Evolutionary conservation across 2,888 invertebrate species (phyloP).

Genomic region (Crematogaster levior): DNA sequence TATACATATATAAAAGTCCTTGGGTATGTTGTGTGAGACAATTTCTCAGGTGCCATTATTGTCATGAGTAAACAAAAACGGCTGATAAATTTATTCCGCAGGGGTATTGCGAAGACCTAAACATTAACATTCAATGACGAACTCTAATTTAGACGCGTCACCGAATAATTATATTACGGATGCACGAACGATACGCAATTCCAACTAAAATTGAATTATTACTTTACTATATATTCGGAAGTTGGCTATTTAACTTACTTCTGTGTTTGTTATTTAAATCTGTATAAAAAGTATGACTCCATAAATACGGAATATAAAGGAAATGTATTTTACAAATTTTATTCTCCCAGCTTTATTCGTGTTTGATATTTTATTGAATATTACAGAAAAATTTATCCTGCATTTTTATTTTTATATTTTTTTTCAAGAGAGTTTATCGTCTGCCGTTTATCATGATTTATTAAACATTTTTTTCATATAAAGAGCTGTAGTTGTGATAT

Average conservation of each 20-base stretch:
- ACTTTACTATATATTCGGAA: neutral
- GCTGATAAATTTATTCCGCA: conserved; percentile 74
- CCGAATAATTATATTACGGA: neutral
- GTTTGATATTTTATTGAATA: neutral
- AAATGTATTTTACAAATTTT: neutral
- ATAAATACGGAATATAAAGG: neutral
- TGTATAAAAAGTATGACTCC: too few relatives aligned
- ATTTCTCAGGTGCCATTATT: conserved; percentile 11
- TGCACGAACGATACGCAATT: neutral
- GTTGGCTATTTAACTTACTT: neutral
- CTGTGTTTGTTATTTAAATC: neutral
- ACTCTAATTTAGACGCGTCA: conserved; percentile 41
- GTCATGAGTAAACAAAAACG: conserved; percentile 76
- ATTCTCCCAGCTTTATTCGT: neutral
- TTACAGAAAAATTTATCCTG: neutral
- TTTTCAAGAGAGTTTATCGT: neutral
- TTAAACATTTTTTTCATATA: neutral
- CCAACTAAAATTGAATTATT: neutral
- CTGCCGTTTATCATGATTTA: neutral
- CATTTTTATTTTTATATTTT: neutral
- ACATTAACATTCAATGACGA: conserved; percentile 80
- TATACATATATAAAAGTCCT: neutral
- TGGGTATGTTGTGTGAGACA: neutral
- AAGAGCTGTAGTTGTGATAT: neutral
- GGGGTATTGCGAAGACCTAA: conserved; percentile 64